Evolutionary conservation across 2,888 invertebrate genomes (phyloP).

Genomic region (Griposia aprilina): DNA sequence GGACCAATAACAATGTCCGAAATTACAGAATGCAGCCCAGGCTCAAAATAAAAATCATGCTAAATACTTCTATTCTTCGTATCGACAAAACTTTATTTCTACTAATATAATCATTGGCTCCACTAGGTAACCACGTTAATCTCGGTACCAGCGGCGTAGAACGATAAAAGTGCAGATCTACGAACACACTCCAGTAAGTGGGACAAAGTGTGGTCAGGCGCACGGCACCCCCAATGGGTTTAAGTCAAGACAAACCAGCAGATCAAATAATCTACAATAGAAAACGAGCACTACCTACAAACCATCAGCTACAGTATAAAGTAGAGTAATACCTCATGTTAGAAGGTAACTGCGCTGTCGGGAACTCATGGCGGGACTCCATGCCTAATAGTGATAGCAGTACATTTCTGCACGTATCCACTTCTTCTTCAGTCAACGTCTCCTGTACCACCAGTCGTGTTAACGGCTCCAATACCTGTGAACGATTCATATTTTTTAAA

Average conservation of each 20-base stretch:
- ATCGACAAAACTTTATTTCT: neutral
- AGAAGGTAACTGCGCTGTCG: conserved; percentile 92
- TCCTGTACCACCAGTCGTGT: conserved; percentile 95
- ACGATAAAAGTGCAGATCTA: neutral
- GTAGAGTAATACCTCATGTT: conserved; percentile 89
- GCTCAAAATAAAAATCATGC: neutral
- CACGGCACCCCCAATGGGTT: neutral
- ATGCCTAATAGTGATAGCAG: conserved; percentile 95
- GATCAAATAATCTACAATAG: neutral
- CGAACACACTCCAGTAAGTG: neutral
- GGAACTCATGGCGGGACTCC: conserved; percentile 95
- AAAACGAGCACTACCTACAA: neutral
- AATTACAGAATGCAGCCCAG: neutral
- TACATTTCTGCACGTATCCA: conserved; percentile 96
- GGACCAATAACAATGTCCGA: neutral
- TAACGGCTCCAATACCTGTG: conserved; percentile 95
- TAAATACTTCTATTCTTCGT: neutral
- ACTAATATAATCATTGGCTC: neutral
- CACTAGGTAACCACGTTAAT: neutral
- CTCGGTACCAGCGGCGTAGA: no score
- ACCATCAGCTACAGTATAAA: neutral
- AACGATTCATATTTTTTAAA: neutral
- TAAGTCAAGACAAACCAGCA: neutral
- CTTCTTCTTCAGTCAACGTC: conserved; percentile 95
- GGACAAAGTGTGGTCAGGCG: neutral